Base-by-base conservation (phyloP, 23 tunicate species). In the Clavelina lepadiformis region DNA sequence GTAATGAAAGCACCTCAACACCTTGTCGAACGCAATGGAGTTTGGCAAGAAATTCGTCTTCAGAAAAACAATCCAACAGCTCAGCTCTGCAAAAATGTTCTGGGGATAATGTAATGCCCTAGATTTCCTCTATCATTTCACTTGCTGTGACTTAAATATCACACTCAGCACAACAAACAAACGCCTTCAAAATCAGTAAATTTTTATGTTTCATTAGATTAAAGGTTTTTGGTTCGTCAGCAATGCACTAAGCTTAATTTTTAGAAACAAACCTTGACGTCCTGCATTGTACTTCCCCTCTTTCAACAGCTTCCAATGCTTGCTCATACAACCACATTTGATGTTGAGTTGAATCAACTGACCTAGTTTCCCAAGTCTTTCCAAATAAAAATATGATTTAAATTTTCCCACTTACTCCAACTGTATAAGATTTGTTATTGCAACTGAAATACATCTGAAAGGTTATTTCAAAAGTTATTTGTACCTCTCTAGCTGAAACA, bases 11-110 rank as follows among this genome's bases (percentile, higher is more conserved):
- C 37, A 86, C 95, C 11, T 75, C 82, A 18, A 88, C 44, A 8
- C 82, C 96, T 65, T 60, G 71, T 72, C 96, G 58, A 19, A 88
- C 58, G 51, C 96, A 88, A 54, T 80, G 83, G 3, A 88, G 74
- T 56, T 88, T 88, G 34, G 96, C 87, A 26, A 88, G 69, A 68
- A 67, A 88, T 61, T 80, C 88, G 0, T 73, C 78, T 32, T 88
- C 96, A 2, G 96, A 88, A 47, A 68, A 74, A 59, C 96, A 88
- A 24, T 88, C 74, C 1, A 88, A 46, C 27, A 74, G 27, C 13
- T 83, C 74, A 1, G 96, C 33, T 38, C 93, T 84, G 41, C 44
- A 38, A n/a, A n/a, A n/a, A n/a, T n/a, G n/a, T n/a, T n/a, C n/a
- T n/a, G n/a, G n/a, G n/a, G n/a, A n/a, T n/a, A n/a, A n/a, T n/a